Conservation (phyloP, 2,888 invertebrate genomes). For the Pterostichus niger region DNA sequence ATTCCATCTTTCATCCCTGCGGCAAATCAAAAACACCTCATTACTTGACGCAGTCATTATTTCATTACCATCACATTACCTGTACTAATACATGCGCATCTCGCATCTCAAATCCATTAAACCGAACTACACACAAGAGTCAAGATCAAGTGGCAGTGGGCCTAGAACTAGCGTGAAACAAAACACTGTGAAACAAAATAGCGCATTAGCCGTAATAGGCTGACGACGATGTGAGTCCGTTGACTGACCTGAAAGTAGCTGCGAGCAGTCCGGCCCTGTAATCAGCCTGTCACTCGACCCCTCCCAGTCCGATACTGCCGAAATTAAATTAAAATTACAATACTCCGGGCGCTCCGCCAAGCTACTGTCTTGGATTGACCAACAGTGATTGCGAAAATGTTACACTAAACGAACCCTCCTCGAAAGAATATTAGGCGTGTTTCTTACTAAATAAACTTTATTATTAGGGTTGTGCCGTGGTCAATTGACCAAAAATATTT, state of each 20-base stretch:
- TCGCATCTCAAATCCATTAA: conserved; percentile 37
- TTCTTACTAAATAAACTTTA: not conserved
- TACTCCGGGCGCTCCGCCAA: conserved; percentile 43
- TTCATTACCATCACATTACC: conserved; percentile 53
- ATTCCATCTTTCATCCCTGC: conserved; percentile 11
- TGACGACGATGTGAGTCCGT: conserved; percentile 25
- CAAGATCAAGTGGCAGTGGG: not conserved
- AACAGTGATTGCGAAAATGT: conserved; percentile 29
- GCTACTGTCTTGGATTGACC: conserved; percentile 49
- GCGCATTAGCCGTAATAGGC: conserved; percentile 57
- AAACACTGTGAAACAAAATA: conserved; percentile 56
- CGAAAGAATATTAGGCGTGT: not conserved
- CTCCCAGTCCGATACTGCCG: conserved; percentile 77
- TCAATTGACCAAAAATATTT: too few species aligned
- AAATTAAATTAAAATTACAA: conserved; percentile 76
- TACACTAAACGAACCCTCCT: not conserved
- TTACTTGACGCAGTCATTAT: conserved; percentile 50
- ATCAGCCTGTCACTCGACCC: conserved; percentile 77
- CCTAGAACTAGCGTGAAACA: conserved; percentile 38
- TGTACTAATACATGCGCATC: conserved; percentile 14
- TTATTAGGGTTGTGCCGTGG: too few species aligned
- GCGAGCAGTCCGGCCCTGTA: conserved; percentile 73
- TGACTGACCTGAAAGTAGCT: conserved; percentile 68
- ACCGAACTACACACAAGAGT: conserved; percentile 14
- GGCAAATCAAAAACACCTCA: conserved; percentile 46